Percentiles rank a stretch among this genome's conserved stretches.
phyloP scores from a whole-genome alignment of 2,888 invertebrate genomes.

The Drosophila demipolita region DNA sequence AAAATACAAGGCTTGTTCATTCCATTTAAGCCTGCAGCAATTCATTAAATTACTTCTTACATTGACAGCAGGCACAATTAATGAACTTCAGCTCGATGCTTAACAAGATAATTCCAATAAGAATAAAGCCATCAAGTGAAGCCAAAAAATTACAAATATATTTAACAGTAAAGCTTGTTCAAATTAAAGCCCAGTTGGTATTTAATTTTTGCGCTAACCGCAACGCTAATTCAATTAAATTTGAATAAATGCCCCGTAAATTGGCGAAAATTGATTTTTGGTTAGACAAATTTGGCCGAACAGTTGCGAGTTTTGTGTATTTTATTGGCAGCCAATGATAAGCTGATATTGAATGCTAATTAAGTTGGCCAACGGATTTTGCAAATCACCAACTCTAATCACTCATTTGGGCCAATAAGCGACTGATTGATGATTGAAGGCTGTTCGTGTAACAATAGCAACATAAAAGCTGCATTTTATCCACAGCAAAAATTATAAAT shows the following conservation, averaged over 20 bases:
- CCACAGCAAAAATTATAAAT: too few relatives aligned
- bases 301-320: slow-evolving; percentile 22
- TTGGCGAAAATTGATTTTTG: slow-evolving; percentile 60
- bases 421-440: neutral
- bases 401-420: slow-evolving; percentile 18
- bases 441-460: neutral
- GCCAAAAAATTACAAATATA: neutral
- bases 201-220: neutral
- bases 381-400: slow-evolving; percentile 13
- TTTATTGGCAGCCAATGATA: slow-evolving; percentile 46
- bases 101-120: slow-evolving; percentile 2
- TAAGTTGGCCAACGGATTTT: slow-evolving; percentile 39
- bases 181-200: slow-evolving; percentile 17
- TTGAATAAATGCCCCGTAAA: slow-evolving; percentile 46
- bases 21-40: slow-evolving; percentile 25
- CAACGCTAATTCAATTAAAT: slow-evolving; percentile 65
- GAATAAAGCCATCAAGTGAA: slow-evolving; percentile 11
- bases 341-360: slow-evolving; percentile 66
- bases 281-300: slow-evolving; percentile 47
- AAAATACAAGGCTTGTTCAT: slow-evolving; percentile 10
- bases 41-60: slow-evolving; percentile 46
- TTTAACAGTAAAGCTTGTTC: neutral
- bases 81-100: slow-evolving; percentile 26
- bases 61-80: slow-evolving; percentile 27
- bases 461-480: neutral